A percentile compares a stretch with the other conserved stretches of the same genome.
Evolutionary conservation across 64 coral and sea anemone species (phyloP).

Genomic region (Stylophora pistillata): DNA sequence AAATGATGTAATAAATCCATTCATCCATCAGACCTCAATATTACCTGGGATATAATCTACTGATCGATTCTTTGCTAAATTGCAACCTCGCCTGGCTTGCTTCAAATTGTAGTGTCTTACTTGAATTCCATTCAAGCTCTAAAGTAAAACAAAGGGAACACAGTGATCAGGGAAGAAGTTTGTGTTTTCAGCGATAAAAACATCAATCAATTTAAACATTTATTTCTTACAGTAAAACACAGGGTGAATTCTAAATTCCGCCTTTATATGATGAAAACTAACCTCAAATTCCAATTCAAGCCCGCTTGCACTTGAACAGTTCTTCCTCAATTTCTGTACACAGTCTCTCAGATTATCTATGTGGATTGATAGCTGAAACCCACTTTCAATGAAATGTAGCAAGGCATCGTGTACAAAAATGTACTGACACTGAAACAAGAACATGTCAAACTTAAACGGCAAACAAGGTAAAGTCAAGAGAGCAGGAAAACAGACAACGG

Average conservation of each 20-base stretch:
- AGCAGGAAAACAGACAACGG: too few relatives aligned
- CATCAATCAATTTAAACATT: too few relatives aligned
- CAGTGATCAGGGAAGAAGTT: too few relatives aligned
- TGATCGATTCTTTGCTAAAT: slow-evolving; percentile 67
- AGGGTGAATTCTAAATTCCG: too few relatives aligned
- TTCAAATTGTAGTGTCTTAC: slow-evolving; percentile 67
- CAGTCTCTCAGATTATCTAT: slow-evolving; percentile 68
- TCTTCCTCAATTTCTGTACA: slow-evolving; percentile 46
- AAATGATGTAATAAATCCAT: too few relatives aligned
- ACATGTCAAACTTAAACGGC: neutral
- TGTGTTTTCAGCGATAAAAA: too few relatives aligned
- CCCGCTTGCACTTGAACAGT: slow-evolving; percentile 25
- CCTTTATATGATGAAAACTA: neutral
- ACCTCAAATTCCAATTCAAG: slow-evolving; percentile 86
- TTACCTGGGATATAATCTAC: slow-evolving; percentile 72
- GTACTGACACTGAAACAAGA: slow-evolving; percentile 81
- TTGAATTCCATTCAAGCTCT: slow-evolving; percentile 70
- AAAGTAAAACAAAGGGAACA: neutral
- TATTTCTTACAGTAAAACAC: too few relatives aligned
- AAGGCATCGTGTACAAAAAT: slow-evolving; percentile 94
- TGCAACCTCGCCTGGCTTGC: slow-evolving; percentile 62
- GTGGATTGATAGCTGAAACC: slow-evolving; percentile 58
- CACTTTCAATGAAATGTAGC: slow-evolving; percentile 74
- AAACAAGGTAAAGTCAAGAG: too few relatives aligned
- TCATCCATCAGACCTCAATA: neutral